Conservation (phyloP, 1,140 invertebrate species). For the Drosophila hydei region DNA sequence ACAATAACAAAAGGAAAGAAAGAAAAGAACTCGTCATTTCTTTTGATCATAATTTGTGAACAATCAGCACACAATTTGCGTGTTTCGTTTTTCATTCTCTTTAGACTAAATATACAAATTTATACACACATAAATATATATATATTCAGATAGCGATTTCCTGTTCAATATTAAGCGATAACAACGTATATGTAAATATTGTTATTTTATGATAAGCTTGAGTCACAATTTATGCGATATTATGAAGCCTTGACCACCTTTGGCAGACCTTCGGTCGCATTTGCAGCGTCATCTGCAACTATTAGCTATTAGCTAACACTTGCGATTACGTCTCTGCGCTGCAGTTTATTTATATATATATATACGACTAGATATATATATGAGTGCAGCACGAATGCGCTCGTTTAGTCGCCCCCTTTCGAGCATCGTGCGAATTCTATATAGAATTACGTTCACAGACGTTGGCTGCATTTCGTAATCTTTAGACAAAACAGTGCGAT, state of each 20-base stretch:
- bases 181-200: constrained; percentile 10
- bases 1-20: neutral
- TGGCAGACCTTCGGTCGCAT: constrained; percentile 53
- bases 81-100: neutral
- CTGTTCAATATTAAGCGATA: constrained; percentile 27
- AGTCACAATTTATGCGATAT: constrained; percentile 23
- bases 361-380: neutral
- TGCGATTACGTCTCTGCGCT: constrained; percentile 37
- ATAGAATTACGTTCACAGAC: constrained; percentile 62
- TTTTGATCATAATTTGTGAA: constrained; percentile 24
- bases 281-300: constrained; percentile 59
- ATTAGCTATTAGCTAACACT: constrained; percentile 74
- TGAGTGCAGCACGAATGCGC: neutral
- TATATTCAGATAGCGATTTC: constrained; percentile 27
- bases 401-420: neutral
- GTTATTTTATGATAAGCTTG: constrained; percentile 12
- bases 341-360: constrained; percentile 47
- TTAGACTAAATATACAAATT: neutral
- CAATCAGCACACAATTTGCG: constrained; percentile 20
- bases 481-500: constrained; percentile 45
- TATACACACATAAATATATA: too few relatives aligned
- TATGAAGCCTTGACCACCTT: constrained; percentile 64
- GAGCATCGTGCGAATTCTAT: constrained; percentile 60
- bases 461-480: constrained; percentile 59
- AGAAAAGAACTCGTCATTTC: constrained; percentile 17